These are phyloP conservation scores for Vanessa atalanta DNA, from an alignment of 1,140 invertebrate species.

Conservation along the genomic window DNA sequence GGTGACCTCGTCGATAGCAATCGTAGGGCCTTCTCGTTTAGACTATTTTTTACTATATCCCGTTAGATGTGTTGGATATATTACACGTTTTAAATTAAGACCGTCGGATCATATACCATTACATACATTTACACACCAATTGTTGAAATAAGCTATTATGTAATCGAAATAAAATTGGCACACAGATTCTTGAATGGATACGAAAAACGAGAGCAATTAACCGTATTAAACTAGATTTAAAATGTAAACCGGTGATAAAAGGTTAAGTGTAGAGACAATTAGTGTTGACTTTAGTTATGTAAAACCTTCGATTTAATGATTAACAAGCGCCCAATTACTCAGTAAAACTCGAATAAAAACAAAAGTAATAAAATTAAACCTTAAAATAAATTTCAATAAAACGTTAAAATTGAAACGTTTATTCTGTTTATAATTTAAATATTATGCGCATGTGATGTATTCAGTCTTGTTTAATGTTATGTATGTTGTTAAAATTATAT, in stretches of 20 bases:
- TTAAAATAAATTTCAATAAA: constrained; percentile 6
- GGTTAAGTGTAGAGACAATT: constrained; percentile 38
- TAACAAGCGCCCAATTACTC: constrained; percentile 36
- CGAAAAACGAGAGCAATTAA: constrained; percentile 50
- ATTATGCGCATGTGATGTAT: too few relatives aligned
- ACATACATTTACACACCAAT: constrained; percentile 9
- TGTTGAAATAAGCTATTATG: constrained; percentile 50
- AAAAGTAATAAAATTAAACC: not conserved
- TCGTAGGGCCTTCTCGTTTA: constrained; percentile 1
- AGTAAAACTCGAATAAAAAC: constrained; percentile 11
- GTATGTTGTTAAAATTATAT: too few relatives aligned
- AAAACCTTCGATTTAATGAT: constrained; percentile 34
- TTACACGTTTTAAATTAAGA: not conserved
- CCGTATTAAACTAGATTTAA: constrained; percentile 43
- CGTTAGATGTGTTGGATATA: not conserved
- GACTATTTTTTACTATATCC: constrained; percentile 1
- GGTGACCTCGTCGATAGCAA: constrained; percentile 21
- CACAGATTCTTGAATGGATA: constrained; percentile 50
- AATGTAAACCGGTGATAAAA: constrained; percentile 36
- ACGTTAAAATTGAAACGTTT: not conserved
- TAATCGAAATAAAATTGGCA: constrained; percentile 43
- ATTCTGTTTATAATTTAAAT: not conserved
- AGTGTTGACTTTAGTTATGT: constrained; percentile 35
- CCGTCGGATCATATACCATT: not conserved
- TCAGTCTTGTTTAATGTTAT: too few relatives aligned